Evolutionary conservation across 1,140 invertebrate species (phyloP).

Genomic region (Leptinotarsa texana): DNA sequence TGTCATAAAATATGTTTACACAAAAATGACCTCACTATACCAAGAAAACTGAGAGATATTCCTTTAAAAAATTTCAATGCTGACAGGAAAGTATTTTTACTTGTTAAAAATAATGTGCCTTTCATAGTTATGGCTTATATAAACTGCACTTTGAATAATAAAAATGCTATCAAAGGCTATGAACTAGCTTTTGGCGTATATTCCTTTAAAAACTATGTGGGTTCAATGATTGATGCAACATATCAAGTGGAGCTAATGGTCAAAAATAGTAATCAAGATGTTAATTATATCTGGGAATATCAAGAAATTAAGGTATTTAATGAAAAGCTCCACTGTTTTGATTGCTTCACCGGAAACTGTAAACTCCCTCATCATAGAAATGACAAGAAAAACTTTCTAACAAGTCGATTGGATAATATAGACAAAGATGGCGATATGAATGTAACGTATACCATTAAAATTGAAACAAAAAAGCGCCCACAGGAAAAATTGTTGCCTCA

Average conservation of each 20-base stretch:
- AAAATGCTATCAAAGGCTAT: neutral
- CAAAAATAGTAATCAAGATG: neutral
- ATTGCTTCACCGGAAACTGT: neutral
- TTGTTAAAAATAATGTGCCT: conserved; percentile 1
- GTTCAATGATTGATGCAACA: neutral
- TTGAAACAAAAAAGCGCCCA: neutral
- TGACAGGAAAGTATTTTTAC: conserved; percentile 1
- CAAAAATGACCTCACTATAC: neutral
- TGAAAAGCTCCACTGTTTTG: neutral
- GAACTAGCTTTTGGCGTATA: neutral
- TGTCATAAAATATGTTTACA: neutral
- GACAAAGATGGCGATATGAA: neutral
- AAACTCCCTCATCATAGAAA: neutral
- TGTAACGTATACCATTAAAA: neutral
- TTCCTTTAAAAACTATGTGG: neutral
- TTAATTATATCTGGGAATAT: neutral
- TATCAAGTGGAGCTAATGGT: neutral
- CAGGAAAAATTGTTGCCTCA: neutral
- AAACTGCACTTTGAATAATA: neutral
- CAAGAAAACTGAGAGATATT: conserved; percentile 1
- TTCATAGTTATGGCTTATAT: neutral
- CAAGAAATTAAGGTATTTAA: conserved; percentile 1
- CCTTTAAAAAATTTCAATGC: conserved; percentile 9
- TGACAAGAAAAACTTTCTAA: neutral
- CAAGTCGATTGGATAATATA: neutral